Base-by-base conservation (phyloP, 2,797 vertebrate genomes). In the Brachyrhaphis roseni region DNA sequence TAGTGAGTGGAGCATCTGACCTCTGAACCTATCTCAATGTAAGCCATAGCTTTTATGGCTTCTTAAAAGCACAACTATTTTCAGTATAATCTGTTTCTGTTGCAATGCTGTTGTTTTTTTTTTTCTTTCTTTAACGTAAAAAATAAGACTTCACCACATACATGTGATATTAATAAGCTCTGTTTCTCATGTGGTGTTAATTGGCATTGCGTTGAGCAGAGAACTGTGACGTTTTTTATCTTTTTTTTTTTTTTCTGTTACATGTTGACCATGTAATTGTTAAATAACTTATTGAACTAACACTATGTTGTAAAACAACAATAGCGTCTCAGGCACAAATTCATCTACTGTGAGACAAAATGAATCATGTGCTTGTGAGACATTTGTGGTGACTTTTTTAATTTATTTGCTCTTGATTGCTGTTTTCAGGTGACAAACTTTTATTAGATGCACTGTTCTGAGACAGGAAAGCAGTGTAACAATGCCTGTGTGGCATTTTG, bases 261-360 rank as follows among this genome's bases (percentile, higher is more conserved):
- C 93, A 94, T 94, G 94, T 94, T 92, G 92, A 94, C 62, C 91
- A 93, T 94, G 93, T 94, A 90, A 90, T 75, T 89, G 83, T 79
- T 80, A 75, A 84, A 77, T 74, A 82, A 73, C 76, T 57, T 87
- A 82, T 87, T 82, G 34, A 81, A 77, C 77, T 83, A 64, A 73
- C 26, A 62, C 81, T 72, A 55, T 74, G 78, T 80, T 82, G 47
- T 28, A 43, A n/a, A 20, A 64, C 34, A 77, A 64, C 76, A 26
- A 57, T 16, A 55, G 82, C 8, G 66, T 92, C 90, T 94, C 92
- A 92, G 94, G 91, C 92, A 89, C 75, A 81, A 41, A 90, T 72
- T 87, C 87, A 64, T 86, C 28, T 80, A 41, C 82, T 84, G 80
- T 87, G 82, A 86, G 77, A 87, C 66, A 75, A 83, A 74, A 80